Evolutionary conservation across 2,113 vertebrate genomes (phyloP), one percentile per base, ranked within the genome.

Genomic region (Pterophyllum scalare): DNA sequence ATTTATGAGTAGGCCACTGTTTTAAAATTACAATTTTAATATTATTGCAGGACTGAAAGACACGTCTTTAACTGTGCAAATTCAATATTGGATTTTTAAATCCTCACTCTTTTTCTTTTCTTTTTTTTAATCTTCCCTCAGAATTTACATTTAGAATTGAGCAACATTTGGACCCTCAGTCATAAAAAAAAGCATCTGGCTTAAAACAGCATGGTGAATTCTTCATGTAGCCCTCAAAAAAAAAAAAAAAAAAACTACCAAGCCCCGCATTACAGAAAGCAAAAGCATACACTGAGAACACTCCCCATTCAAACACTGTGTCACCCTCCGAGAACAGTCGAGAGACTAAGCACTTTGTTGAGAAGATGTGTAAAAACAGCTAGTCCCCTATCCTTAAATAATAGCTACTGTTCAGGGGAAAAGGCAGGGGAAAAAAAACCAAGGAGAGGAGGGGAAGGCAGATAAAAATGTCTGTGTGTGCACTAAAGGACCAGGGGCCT

Each of bases 351-450:
- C 77, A 89, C 87, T 94, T 70, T 82, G 82, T 80, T 77, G 79
- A 86, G 86, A 84, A 93, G 81, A 93, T 89, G 89, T 86, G 81
- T 90, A 86, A 91, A 92, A 94, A 90, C 84, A 93, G 88, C 87
- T 84, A 83, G 46, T 82, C 82, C 62, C 54, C 74, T 77, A 86
- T 85, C 86, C 83, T 93, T 91, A 90, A 95, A 94, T 93, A 90
- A 93, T 85, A 90, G 83, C 75, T 80, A 52, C 61, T 46, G 72
- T 88, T 65, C 75, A 78, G 79, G 75, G 83, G 83, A 52, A 83
- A 81, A 84, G 67, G 65, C 58, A 80, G n/a, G 72, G 77, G 60
- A 85, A 75, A 59, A 84, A 70, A 82, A 88, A 82, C 54, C 8
- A 19, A 28, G 54, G 83, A 67, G 79, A 82, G 67, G 35, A 84